Evolutionary conservation across 1,140 invertebrate species (phyloP).

Genomic region (Pararge aegeria): DNA sequence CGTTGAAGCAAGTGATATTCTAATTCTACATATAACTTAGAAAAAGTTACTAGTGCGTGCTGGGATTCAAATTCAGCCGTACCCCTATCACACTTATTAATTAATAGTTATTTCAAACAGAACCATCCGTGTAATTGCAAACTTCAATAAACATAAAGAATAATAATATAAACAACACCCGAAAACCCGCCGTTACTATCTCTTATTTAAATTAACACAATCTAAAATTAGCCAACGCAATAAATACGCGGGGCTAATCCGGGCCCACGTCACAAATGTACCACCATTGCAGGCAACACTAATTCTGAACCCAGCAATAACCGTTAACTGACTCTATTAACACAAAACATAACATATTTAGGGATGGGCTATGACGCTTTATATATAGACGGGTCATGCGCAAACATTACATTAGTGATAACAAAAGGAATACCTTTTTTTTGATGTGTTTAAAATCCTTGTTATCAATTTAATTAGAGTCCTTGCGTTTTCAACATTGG

Average conservation of each 20-base stretch:
- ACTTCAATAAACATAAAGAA: conserved; percentile 18
- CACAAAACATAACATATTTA: conserved; percentile 39
- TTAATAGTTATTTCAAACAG: neutral
- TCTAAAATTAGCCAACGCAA: conserved; percentile 22
- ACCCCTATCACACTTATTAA: neutral
- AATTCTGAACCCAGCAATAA: conserved; percentile 42
- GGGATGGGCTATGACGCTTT: conserved; percentile 35
- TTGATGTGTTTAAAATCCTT: no score
- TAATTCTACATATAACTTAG: no score
- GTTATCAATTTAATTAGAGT: no score
- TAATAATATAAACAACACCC: conserved; percentile 8
- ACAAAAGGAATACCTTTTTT: no score
- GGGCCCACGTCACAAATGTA: conserved; percentile 31
- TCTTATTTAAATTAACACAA: conserved; percentile 10
- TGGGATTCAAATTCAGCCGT: no score
- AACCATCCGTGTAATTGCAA: neutral
- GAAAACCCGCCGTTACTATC: conserved; percentile 3
- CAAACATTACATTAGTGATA: no score
- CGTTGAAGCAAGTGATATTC: no score
- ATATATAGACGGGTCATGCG: neutral
- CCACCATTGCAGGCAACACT: conserved; percentile 32
- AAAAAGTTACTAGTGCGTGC: no score
- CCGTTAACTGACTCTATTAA: conserved; percentile 43
- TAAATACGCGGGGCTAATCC: conserved; percentile 28
- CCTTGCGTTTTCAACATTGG: no score